Conservation (phyloP, 2,797 vertebrate species). For the Labroides dimidiatus region DNA sequence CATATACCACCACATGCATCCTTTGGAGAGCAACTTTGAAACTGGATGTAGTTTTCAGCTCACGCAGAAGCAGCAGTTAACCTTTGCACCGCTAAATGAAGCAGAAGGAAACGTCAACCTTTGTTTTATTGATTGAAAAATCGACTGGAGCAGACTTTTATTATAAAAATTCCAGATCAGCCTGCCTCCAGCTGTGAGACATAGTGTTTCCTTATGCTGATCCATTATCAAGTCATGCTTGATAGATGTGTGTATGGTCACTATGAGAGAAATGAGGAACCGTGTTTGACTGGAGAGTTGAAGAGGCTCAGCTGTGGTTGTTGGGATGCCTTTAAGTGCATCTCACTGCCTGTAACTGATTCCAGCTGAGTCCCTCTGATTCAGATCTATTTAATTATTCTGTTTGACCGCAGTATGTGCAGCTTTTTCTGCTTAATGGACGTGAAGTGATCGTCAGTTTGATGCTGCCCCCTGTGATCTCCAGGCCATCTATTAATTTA, state of each 20-base stretch:
- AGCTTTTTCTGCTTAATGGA: slow-evolving; percentile 17
- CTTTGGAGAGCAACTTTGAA: too few relatives aligned
- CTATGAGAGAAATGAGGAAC: background rate
- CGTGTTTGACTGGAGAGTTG: background rate
- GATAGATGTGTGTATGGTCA: background rate
- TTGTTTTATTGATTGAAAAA: too few relatives aligned
- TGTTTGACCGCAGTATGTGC: slow-evolving; percentile 13
- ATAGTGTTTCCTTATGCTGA: background rate
- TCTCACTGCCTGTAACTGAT: slow-evolving; percentile 15
- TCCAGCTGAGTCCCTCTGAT: slow-evolving; percentile 6
- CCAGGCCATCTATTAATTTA: slow-evolving; percentile 19
- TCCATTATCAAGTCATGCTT: too few relatives aligned
- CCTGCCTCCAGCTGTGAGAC: too few relatives aligned
- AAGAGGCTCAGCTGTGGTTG: background rate
- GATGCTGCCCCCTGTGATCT: slow-evolving; percentile 2
- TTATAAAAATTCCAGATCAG: too few relatives aligned
- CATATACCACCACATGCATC: too few relatives aligned
- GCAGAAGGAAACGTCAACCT: too few relatives aligned
- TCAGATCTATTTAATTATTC: slow-evolving; percentile 30
- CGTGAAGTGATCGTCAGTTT: background rate
- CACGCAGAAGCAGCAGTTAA: too few relatives aligned
- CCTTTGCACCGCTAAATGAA: too few relatives aligned
- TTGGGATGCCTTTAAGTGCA: background rate
- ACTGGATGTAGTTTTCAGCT: too few relatives aligned
- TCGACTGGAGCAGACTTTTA: too few relatives aligned